Conservation (phyloP, 2,888 invertebrate species). For the Pachydiplax longipennis region DNA sequence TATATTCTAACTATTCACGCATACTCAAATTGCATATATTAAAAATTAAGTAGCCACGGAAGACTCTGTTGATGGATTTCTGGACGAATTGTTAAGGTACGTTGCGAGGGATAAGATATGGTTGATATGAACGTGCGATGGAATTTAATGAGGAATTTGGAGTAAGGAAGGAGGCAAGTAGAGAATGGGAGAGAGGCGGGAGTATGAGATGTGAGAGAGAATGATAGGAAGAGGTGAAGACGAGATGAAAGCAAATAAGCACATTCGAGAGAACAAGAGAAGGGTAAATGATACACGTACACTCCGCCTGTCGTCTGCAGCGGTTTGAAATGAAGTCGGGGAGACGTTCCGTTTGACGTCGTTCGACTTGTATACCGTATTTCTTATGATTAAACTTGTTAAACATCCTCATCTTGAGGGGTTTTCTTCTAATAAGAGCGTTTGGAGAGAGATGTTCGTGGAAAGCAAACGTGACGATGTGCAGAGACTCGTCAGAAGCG, state of each 20-base stretch:
- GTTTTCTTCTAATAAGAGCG: background rate
- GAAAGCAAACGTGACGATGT: background rate
- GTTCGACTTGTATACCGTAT: background rate
- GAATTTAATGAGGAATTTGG: too few relatives aligned
- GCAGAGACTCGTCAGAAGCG: too few relatives aligned
- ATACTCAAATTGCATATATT: too few relatives aligned
- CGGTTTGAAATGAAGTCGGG: background rate
- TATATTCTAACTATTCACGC: too few relatives aligned
- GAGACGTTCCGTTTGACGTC: background rate
- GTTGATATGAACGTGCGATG: too few relatives aligned
- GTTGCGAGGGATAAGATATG: too few relatives aligned
- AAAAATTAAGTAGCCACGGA: too few relatives aligned
- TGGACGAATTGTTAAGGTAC: too few relatives aligned
- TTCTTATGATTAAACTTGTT: background rate
- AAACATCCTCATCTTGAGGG: background rate
- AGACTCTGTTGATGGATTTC: too few relatives aligned
- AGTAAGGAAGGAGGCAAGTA: too few relatives aligned
- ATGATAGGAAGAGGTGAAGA: background rate
- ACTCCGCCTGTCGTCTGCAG: background rate
- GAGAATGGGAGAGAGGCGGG: too few relatives aligned
- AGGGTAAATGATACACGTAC: background rate
- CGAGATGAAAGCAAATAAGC: background rate
- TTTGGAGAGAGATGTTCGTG: background rate
- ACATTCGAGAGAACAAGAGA: too few relatives aligned
- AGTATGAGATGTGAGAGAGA: background rate